Evolutionary conservation across 2,113 vertebrate genomes (phyloP), one percentile per base, ranked within the genome.

Genomic region (Oxyura jamaicensis): DNA sequence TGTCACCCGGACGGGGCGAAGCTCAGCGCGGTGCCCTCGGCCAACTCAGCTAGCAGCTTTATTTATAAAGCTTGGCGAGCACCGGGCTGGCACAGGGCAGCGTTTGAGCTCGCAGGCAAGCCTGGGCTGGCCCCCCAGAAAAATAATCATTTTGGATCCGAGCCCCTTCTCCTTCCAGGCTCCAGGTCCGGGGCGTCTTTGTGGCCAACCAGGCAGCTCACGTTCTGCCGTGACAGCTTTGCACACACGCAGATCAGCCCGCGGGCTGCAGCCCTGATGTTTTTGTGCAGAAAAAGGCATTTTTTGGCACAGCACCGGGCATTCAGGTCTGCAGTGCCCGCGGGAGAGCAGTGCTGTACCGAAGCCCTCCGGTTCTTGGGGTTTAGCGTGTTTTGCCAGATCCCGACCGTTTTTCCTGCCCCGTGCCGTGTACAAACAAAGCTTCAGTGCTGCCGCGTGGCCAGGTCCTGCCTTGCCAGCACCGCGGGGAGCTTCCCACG

Each of bases 131-230:
- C 42, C 74, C 39, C 74, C 39, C 67, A 76, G 39, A 2, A 16
- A 58, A 72, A 66, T 15, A 14, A 72, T 39, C 29, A 39, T 39
- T 44, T 4, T 31, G 35, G 4, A 0, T 5, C 3, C 1, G 6
- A 94, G 63, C 50, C 63, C 26, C 50, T 25, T 0, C 22, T 67
- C 23, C 31, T 46, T 4, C 48, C 29, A 5, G 23, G 1, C 3
- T 59, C 20, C 2, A 26, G 22, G 26, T 52, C 26, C 7, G 50
- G 50, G 50, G 22, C 13, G 23, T 5, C 10, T 41, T 62, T 33
- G 33, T 6, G 14, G 90, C 44, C 71, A 21, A 11, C 35, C 0
- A 50, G 18, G 39, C 26, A 4, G 0, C 1, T 4, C 5, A 2
- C 3, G 35, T 41, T 66, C 22, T 33, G 19, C 28, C 1, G 0